phyloP scores from a whole-genome alignment of 2,888 invertebrate genomes.

The Epistrophe eligans region DNA sequence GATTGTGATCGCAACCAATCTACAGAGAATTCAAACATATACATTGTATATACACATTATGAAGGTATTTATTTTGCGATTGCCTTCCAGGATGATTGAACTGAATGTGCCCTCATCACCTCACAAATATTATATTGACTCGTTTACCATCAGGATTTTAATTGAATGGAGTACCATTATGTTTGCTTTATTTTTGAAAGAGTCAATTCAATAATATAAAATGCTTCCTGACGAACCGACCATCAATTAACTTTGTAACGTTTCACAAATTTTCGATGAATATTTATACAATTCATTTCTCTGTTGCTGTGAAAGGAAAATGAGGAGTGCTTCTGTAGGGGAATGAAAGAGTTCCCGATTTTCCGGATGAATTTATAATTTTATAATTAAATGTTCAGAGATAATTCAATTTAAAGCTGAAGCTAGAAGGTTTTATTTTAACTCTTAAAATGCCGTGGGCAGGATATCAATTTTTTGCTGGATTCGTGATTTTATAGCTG shows the following conservation, averaged over 20 bases:
- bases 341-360: background rate
- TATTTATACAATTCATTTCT: background rate
- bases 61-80: background rate
- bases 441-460: conserved; percentile 19
- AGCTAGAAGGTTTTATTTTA: background rate
- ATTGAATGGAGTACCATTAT: conserved; percentile 26
- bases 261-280: conserved; percentile 25
- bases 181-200: conserved; percentile 19
- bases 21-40: conserved; percentile 1
- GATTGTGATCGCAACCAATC: conserved; percentile 47
- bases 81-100: conserved; percentile 51
- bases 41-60: too few species aligned
- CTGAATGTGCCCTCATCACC: conserved; percentile 13
- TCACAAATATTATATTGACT: conserved; percentile 27
- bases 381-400: conserved; percentile 10
- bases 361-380: conserved; percentile 16
- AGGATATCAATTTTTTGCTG: conserved; percentile 7
- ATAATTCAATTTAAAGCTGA: conserved; percentile 24
- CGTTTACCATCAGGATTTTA: conserved; percentile 24
- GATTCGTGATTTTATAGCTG: conserved; percentile 20
- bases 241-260: conserved; percentile 21
- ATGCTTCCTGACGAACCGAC: background rate
- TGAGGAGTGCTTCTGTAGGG: background rate
- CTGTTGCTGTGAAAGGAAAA: background rate
- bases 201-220: conserved; percentile 6